Evolutionary conservation across 2,888 invertebrate genomes (phyloP).

Genomic region (Torymus aiolomorphi): DNA sequence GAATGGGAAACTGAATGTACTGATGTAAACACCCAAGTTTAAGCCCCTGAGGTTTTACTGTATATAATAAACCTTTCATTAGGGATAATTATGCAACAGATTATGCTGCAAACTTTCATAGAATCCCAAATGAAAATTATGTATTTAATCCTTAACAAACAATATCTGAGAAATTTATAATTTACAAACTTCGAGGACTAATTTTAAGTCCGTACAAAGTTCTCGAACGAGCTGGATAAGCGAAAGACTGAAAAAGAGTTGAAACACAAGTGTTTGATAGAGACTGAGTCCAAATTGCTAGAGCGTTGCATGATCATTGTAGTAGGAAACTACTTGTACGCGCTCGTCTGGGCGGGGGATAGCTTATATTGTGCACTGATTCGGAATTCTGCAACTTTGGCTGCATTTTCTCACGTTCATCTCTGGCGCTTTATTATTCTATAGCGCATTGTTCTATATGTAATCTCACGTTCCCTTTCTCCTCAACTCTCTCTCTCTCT

Average conservation of each 20-base stretch:
- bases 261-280: no score
- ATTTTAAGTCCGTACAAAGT: no score
- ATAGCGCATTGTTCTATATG: slow-evolving; percentile 25
- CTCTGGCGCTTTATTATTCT: slow-evolving; percentile 24
- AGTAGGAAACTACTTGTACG: background rate
- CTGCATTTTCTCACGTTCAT: slow-evolving; percentile 22
- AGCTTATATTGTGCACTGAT: background rate
- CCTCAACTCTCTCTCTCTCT: background rate
- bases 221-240: no score
- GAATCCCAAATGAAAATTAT: background rate
- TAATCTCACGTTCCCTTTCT: slow-evolving; percentile 16
- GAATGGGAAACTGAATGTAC: background rate
- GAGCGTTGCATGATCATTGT: background rate
- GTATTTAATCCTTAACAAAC: background rate
- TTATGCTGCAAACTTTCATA: background rate
- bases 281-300: no score
- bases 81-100: background rate
- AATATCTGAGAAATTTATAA: background rate
- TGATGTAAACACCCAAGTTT: slow-evolving; percentile 5
- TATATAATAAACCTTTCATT: background rate
- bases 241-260: no score
- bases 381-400: slow-evolving; percentile 1
- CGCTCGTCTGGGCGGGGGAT: background rate
- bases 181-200: background rate
- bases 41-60: background rate